Evolutionary conservation across 2,797 vertebrate genomes (phyloP).

Genomic region (Antennarius maculatus): DNA sequence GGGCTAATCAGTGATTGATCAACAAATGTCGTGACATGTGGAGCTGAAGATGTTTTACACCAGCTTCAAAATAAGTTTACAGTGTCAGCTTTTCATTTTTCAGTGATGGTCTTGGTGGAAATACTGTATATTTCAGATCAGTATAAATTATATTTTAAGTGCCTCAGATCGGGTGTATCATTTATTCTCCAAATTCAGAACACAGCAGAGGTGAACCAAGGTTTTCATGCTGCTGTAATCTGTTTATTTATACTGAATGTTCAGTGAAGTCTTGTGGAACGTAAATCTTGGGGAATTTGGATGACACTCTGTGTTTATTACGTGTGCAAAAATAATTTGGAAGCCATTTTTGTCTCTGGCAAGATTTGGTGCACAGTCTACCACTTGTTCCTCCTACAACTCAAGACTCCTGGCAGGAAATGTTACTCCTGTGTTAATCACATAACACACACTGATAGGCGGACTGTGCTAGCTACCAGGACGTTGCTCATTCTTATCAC

Average conservation of each 20-base stretch:
- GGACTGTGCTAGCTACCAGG: constrained; percentile 19
- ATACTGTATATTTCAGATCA: neutral
- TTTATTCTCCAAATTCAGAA: too few species aligned
- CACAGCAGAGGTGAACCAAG: too few species aligned
- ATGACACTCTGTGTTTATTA: constrained; percentile 23
- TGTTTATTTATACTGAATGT: constrained; percentile 12
- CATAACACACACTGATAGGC: constrained; percentile 28
- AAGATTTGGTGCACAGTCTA: constrained; percentile 18
- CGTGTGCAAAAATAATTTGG: constrained; percentile 21
- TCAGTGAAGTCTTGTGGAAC: constrained; percentile 23
- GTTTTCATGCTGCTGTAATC: too few species aligned
- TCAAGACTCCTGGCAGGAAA: constrained; percentile 32
- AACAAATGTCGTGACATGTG: constrained; percentile 36
- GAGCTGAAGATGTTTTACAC: neutral
- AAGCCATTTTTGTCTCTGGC: constrained; percentile 21
- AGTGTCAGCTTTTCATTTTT: constrained; percentile 6
- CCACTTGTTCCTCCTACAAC: constrained; percentile 22
- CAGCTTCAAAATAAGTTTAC: constrained; percentile 5
- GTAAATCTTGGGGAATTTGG: constrained; percentile 15
- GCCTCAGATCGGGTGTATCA: too few species aligned
- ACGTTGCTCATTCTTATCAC: constrained; percentile 54
- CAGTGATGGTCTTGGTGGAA: neutral
- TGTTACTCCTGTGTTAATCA: constrained; percentile 50
- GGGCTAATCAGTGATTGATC: constrained; percentile 56
- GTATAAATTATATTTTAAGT: neutral